Conservation (phyloP, 1,140 invertebrate genomes). For the Bombus confusus region DNA sequence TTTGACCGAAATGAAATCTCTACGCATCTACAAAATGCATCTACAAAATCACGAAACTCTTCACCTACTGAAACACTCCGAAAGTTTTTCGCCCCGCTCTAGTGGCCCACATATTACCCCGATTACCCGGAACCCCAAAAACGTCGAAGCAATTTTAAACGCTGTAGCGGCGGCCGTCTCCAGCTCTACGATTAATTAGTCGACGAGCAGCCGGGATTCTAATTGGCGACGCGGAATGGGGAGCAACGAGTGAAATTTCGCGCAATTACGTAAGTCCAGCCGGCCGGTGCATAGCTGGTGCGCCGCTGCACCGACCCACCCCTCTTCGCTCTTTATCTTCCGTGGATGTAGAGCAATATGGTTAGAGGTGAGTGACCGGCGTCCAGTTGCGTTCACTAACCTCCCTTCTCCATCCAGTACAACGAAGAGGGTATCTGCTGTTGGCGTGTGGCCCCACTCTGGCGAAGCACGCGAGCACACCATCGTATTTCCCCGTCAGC, state of each 20-base stretch:
- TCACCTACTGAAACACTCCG: neutral
- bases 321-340: constrained; percentile 72
- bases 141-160: neutral
- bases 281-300: constrained; percentile 57
- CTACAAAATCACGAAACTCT: neutral
- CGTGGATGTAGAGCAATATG: constrained; percentile 81
- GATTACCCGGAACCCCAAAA: neutral
- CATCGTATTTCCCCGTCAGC: neutral
- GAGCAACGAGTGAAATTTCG: constrained; percentile 59
- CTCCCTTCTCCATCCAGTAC: constrained; percentile 61
- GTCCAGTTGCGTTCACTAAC: constrained; percentile 82
- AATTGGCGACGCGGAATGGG: constrained; percentile 12
- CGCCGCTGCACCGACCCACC: constrained; percentile 45
- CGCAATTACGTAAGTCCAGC: constrained; percentile 59
- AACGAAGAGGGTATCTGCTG: constrained; percentile 12
- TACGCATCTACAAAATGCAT: neutral
- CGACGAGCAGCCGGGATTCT: neutral
- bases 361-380: constrained; percentile 82
- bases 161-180: neutral
- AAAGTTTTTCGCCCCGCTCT: neutral
- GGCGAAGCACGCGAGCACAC: constrained; percentile 12
- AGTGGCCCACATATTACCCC: neutral
- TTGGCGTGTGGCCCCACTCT: constrained; percentile 28
- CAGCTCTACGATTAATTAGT: constrained; percentile 16
- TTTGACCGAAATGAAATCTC: too few relatives aligned